These are phyloP conservation scores for Zoanthus solanderi DNA, from an alignment of 92 coral and sea anemone species.

Conservation along the genomic window DNA sequence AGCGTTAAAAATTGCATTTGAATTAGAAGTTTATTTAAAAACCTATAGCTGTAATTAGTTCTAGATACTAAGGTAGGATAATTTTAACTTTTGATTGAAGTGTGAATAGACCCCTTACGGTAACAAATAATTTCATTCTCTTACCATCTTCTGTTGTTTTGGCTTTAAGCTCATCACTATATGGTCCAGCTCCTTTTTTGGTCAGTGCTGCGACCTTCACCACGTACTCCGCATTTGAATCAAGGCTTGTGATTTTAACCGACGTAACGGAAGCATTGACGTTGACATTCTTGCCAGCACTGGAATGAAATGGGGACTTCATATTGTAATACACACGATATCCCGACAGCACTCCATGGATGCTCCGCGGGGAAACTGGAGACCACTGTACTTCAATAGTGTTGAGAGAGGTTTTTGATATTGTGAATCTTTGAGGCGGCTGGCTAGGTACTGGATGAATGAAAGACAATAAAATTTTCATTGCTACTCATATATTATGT, in stretches of 20 bases:
- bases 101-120: no score
- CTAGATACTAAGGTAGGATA: no score
- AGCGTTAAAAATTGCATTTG: no score
- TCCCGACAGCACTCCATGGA: slow-evolving; percentile 72
- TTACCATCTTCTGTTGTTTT: slow-evolving; percentile 57
- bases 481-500: no score
- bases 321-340: slow-evolving; percentile 73
- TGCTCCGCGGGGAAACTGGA: slow-evolving; percentile 59
- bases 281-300: slow-evolving; percentile 60
- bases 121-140: not conserved
- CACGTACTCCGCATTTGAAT: slow-evolving; percentile 66
- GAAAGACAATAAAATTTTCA: not conserved
- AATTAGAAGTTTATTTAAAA: no score
- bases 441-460: slow-evolving; percentile 68
- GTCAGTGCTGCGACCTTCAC: slow-evolving; percentile 81
- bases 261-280: slow-evolving; percentile 64
- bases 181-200: slow-evolving; percentile 77
- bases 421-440: slow-evolving; percentile 64
- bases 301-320: slow-evolving; percentile 52
- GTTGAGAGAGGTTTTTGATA: slow-evolving; percentile 64
- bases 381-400: slow-evolving; percentile 80
- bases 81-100: no score
- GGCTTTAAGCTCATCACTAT: slow-evolving; percentile 54
- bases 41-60: no score
- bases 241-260: slow-evolving; percentile 59